A percentile compares a stretch with the other conserved stretches of the same genome.
Conservation (phyloP, 2,888 invertebrate species). For the Trissolcus japonicus region DNA sequence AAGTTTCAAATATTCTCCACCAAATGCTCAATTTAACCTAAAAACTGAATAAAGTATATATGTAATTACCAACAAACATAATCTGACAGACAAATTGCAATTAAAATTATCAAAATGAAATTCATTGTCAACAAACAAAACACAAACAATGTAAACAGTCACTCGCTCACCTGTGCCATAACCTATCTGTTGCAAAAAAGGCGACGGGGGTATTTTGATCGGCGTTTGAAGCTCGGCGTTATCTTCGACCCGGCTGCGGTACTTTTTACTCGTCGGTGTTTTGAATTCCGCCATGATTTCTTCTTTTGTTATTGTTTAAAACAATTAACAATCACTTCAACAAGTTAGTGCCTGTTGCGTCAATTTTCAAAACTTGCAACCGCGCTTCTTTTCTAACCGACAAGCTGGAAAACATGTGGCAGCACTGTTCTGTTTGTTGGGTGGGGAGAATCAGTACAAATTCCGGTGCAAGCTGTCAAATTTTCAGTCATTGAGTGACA, state of each 20-base stretch:
- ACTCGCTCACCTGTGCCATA: conserved; percentile 83
- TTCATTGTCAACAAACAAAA: background rate
- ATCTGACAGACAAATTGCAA: too few relatives aligned
- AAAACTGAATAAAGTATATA: background rate
- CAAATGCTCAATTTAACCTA: background rate
- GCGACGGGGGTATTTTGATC: conserved; percentile 83
- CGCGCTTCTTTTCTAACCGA: too few relatives aligned
- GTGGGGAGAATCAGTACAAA: too few relatives aligned
- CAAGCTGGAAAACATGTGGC: too few relatives aligned
- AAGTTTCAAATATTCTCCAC: background rate
- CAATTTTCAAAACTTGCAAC: too few relatives aligned
- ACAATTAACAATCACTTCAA: too few relatives aligned
- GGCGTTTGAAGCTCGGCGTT: conserved; percentile 68
- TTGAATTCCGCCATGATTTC: conserved; percentile 68
- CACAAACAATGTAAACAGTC: conserved; percentile 1
- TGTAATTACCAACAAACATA: background rate
- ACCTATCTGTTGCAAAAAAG: conserved; percentile 84
- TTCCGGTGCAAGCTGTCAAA: too few relatives aligned
- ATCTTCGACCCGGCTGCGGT: conserved; percentile 59
- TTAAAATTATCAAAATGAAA: background rate
- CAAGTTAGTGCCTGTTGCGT: too few relatives aligned
- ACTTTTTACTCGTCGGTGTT: conserved; percentile 63
- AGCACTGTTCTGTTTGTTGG: too few relatives aligned
- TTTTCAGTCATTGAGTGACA: too few relatives aligned
- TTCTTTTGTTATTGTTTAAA: too few relatives aligned